Evolutionary conservation across 2,888 invertebrate genomes (phyloP), one percentile per base, ranked within the genome.

Genomic region (Rotaria sp.): DNA sequence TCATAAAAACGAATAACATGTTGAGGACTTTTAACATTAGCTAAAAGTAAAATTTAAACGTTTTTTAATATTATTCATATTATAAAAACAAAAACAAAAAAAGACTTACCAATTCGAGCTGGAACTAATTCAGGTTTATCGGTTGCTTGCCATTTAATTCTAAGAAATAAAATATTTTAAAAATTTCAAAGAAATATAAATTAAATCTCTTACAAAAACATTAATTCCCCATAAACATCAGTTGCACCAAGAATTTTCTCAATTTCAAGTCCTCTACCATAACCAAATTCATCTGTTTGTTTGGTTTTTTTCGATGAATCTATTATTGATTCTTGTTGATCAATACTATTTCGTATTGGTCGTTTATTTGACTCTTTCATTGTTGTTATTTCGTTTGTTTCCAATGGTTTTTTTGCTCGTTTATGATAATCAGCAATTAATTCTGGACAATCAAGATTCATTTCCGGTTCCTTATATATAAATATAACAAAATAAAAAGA

Each of bases 401-500:
- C 41, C 18, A 15, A 41, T 3, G 26, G 13, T 80, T 80, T 41
- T 80, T 80, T 80, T 45, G 93, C 0, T 30, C 85, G 35, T 35
- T 94, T 94, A 26, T 95, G 95, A 91, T 94, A 96, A 0, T 95
- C 94, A 87, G 94, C 93, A 85, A 91, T 91, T 41, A 91, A 87
- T 87, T 91, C 90, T 0, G 96, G 96, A 90, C 96, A 96, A 89
- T 96, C 96, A 1, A 96, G 92, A 88, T 96, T 96, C 89, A 95
- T 95, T 89, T 95, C 95, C 0, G 97, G 97, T 89, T 97, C 97
- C 97, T 97, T 97, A 7, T 96, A 11, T 11, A 5, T 30, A 24
- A 48, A 45, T 2, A n/a, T 3, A 84, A 84, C 50, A 21, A 50
- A 50, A 50, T 3, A 0, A 5, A 50, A 50, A 50, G 18, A 1